phyloP scores from a whole-genome alignment of 2,113 vertebrate species.

The Odocoileus virginianus region DNA sequence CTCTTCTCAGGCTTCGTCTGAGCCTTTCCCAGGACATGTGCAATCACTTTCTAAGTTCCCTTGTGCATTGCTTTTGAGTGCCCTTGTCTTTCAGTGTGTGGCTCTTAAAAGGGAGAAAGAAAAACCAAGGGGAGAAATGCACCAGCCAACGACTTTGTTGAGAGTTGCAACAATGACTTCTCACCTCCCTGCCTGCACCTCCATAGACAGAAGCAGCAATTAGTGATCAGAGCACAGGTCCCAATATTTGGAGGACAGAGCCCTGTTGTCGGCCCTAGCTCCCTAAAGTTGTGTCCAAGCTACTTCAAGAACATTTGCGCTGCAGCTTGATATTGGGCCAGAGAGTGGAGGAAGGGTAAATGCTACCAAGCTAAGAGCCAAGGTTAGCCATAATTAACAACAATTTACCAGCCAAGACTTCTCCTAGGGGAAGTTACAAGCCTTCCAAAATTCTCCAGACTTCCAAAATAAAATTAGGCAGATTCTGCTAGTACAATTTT shows the following conservation, averaged over 20 bases:
- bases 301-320: not conserved
- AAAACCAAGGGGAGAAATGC: not conserved
- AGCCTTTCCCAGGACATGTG: not conserved
- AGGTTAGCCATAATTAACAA: not conserved
- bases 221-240: not conserved
- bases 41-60: not conserved
- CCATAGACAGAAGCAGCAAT: not conserved
- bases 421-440: not conserved
- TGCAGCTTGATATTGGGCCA: not conserved
- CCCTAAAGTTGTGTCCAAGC: not conserved
- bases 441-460: not conserved
- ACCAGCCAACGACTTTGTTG: fast-evolving
- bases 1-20: not conserved
- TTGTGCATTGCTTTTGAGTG: not conserved
- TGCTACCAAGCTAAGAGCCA: not conserved
- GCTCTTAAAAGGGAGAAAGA: not conserved
- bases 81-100: not conserved
- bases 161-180: not conserved
- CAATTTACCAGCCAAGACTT: not conserved
- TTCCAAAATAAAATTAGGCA: not conserved
- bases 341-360: not conserved
- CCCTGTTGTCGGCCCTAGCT: too few relatives aligned
- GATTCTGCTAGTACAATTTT: not conserved
- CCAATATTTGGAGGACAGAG: not conserved
- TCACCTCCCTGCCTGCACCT: not conserved